phyloP scores from a whole-genome alignment of 2,888 invertebrate species.

The Corythucha ciliata region DNA sequence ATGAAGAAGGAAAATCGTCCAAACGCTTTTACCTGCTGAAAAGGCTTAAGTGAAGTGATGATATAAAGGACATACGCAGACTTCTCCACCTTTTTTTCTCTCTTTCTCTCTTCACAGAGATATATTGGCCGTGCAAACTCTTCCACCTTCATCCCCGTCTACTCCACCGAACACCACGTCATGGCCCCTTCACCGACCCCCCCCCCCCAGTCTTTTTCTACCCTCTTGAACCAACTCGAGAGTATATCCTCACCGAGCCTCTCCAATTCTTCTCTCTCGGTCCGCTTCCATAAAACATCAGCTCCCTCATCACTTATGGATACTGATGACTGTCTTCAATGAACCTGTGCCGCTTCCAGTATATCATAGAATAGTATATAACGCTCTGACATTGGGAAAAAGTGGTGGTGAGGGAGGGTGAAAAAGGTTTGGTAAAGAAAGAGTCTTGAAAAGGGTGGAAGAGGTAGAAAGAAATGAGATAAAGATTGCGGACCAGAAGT shows the following conservation, averaged over 20 bases:
- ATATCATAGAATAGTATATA: conserved; percentile 29
- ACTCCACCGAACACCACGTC: neutral
- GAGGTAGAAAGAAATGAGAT: no score
- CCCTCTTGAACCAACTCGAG: neutral
- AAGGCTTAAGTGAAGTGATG: no score
- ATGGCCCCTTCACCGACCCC: neutral
- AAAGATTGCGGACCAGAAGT: no score
- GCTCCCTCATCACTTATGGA: conserved; percentile 38
- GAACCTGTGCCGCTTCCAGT: conserved; percentile 30
- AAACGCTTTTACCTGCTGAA: no score
- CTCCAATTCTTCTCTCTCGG: conserved; percentile 23
- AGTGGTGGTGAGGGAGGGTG: conserved; percentile 11
- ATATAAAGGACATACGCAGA: no score
- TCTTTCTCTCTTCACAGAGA: no score
- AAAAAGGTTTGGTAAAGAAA: no score
- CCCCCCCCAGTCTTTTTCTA: neutral
- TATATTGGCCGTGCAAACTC: no score
- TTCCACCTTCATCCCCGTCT: neutral
- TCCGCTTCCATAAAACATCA: conserved; percentile 36
- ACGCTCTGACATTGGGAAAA: conserved; percentile 20
- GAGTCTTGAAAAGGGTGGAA: conserved; percentile 2
- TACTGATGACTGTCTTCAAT: conserved; percentile 39
- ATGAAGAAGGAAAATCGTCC: no score
- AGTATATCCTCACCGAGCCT: no score
- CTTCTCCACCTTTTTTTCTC: no score